Base-by-base conservation (phyloP, 2,888 invertebrate genomes). In the Spilosoma lubricipeda region DNA sequence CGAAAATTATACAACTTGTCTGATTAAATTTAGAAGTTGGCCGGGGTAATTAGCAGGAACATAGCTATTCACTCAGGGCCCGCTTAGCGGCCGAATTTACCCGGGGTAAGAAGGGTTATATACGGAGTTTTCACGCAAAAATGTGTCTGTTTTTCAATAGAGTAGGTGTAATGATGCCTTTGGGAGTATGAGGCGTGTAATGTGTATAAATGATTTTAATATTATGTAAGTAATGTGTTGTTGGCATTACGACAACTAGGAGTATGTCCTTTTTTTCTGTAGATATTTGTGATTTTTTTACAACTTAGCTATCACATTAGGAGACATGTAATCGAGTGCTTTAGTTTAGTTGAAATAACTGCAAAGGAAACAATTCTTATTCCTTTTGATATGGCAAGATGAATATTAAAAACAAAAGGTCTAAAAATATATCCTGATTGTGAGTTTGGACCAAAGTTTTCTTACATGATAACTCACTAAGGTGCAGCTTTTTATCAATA, bases 1-100 rank as follows among this genome's bases (percentile, higher is more conserved):
- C 86, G 93, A 88, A 91, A 93, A 93, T 94, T 93, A 91, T 90
- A 87, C 86, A 95, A 95, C 89, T 95, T 94, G 93, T 90, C 91
- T 95, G 94, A 95, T 95, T 95, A 95, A 95, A 95, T 95, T 95
- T 94, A 93, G 92, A 95, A 95, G 94, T 95, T 95, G 91, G 87
- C 77, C 80, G 84, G 78, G 72, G 92, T 95, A 95, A 95, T 95
- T 95, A 95, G 92, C 83, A 86, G 83, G 88, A 88, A 95, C 95
- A 95, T 93, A 90, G 93, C 93, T 94, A 93, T 95, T 94, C 95
- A 95, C 95, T 95, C 95, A 93, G 93, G 85, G 85, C 85, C 79
- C 90, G 88, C 90, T 91, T 89, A 89, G 89, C 87, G 88, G 80
- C 82, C 81, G 84, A 89, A 87, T 87, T 88, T 85, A 84, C 88